Base-by-base conservation (phyloP, 2,888 invertebrate species). In the Megamerina dolium region DNA sequence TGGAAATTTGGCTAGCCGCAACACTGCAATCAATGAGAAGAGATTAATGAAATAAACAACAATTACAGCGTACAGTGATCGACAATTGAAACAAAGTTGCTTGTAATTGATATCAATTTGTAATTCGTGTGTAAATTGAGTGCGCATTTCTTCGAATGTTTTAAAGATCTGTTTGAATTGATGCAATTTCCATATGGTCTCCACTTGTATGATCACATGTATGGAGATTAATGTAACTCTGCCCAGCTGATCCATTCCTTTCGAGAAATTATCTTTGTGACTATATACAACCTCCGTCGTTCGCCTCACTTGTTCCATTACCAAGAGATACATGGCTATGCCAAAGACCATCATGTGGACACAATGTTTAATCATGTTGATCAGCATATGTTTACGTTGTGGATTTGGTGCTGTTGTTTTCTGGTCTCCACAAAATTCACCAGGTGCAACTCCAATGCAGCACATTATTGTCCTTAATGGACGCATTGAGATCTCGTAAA, bases 81-180 rank as follows among this genome's bases (percentile, higher is more conserved):
- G 8, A 23, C 23, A 23, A 10, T 23, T 8, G 6, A 23, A 8
- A 8, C 10, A 8, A 23, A 23, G 6, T 10, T 10, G 23, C 10
- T 23, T 23, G 23, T 6, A 23, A 23, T 23, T 23, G 10, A 23
- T 23, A 8, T 23, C 23, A 23, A 8, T 8, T 8, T 10, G 6
- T 8, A 23, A 10, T 23, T 23, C 8, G 8, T 8, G 8, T 23
- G 23, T 8, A 10, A 23, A 10, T 23, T 23, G 6, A 10, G 6
- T 16, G n/a, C 29, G 38, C 33, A 43, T 32, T 29, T 33, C 16
- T 20, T 33, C 43, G 33, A 37, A 27, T 33, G 32, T 32, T 31
- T n/a, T 26, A 12, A 38, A 43, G 16, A 43, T 43, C 10, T 20
- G 13, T 10, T 5, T 27, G 32, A 4, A 12, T 14, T n/a, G 23